phyloP scores from a whole-genome alignment of 2,888 invertebrate species.

The Polylopha cassiicola region DNA sequence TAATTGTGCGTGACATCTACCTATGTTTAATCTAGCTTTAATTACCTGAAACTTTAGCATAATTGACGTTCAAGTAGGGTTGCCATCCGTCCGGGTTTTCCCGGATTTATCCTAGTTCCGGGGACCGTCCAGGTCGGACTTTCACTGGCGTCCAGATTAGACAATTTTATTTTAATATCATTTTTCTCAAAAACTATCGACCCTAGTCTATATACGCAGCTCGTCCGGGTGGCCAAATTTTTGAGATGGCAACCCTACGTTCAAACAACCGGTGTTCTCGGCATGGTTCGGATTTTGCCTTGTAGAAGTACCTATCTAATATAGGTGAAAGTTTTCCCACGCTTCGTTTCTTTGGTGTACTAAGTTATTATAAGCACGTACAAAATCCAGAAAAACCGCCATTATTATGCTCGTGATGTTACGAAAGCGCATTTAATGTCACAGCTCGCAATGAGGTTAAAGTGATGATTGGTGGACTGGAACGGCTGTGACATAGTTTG shows the following conservation, averaged over 20 bases:
- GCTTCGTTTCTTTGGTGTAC: slow-evolving; percentile 33
- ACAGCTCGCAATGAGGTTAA: slow-evolving; percentile 32
- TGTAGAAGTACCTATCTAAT: slow-evolving; percentile 28
- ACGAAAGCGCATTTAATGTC: slow-evolving; percentile 33
- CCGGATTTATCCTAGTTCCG: no score
- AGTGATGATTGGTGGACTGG: slow-evolving; percentile 29
- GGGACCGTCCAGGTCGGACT: no score
- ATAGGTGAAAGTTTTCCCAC: slow-evolving; percentile 41
- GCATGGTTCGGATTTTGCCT: slow-evolving; percentile 19
- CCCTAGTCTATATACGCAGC: no score
- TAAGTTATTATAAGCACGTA: slow-evolving; percentile 26
- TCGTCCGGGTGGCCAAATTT: no score
- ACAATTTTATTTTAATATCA: no score
- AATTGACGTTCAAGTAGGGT: slow-evolving; percentile 15
- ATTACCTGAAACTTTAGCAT: slow-evolving; percentile 7
- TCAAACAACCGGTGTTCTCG: no score
- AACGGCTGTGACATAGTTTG: slow-evolving; percentile 29
- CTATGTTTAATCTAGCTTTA: slow-evolving; percentile 10
- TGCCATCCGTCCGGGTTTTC: no score
- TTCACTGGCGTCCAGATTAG: no score
- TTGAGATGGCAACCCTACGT: no score
- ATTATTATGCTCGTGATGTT: slow-evolving; percentile 31
- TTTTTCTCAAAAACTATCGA: no score
- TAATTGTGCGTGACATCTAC: slow-evolving; percentile 10
- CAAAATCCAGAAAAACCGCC: slow-evolving; percentile 29